Evolutionary conservation across 2,113 vertebrate species (phyloP).

Genomic region (Nyctereutes procyonoides): DNA sequence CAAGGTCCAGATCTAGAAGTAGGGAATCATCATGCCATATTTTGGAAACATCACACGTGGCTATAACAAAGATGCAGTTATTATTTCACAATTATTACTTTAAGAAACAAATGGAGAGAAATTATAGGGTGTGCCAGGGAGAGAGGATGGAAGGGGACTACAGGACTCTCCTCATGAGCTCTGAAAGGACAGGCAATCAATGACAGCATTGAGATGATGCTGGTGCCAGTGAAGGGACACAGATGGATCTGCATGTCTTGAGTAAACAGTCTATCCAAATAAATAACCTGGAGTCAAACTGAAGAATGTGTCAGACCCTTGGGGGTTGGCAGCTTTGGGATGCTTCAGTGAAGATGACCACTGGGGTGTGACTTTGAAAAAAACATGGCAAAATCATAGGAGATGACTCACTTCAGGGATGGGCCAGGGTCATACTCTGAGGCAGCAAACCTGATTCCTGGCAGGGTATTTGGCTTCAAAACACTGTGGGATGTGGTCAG

Average conservation of each 20-base stretch:
- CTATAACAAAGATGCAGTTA: not conserved
- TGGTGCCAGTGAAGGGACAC: not conserved
- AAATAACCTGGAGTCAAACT: not conserved
- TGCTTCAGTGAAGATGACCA: not conserved
- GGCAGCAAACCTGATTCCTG: not conserved
- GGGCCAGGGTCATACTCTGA: not conserved
- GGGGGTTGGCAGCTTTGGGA: not conserved
- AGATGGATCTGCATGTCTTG: not conserved
- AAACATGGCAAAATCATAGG: not conserved
- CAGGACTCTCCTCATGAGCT: not conserved
- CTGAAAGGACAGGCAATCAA: not conserved
- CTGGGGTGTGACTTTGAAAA: conserved; percentile 21
- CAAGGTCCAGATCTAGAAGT: not conserved
- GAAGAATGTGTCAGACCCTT: not conserved
- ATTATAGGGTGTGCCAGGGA: not conserved
- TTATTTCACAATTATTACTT: not conserved
- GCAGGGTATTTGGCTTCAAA: not conserved
- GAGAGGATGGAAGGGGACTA: not conserved
- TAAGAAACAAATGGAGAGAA: not conserved
- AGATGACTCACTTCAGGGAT: not conserved
- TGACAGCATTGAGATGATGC: not conserved
- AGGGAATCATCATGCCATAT: not conserved
- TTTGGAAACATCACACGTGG: not conserved
- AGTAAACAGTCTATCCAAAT: conserved; percentile 24
- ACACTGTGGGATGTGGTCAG: fast-evolving